Base-by-base conservation (phyloP, 2,888 invertebrate genomes). In the Blastobasis lacticolella region DNA sequence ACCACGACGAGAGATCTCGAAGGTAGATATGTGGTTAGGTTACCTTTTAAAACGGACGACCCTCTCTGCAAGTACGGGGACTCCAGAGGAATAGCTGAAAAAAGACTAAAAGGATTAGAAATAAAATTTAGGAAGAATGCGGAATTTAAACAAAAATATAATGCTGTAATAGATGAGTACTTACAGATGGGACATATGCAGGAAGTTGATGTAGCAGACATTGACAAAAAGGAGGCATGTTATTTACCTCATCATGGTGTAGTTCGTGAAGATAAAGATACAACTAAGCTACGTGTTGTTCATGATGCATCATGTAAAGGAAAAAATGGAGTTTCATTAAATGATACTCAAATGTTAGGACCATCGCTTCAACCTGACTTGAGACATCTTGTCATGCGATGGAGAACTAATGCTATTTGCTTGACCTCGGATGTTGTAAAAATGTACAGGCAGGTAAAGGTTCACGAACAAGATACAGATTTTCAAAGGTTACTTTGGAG, bases 381-480 rank as follows among this genome's bases (percentile, higher is more conserved):
- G 46, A 55, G 67, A 38, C 59, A 62, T 36, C 51, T 71, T 5
- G 46, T 69, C 5, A 54, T 64, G 53, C 49, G 62, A 7, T 69
- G 69, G 63, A 48, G 67, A 38, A 41, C 7, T 0, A 48, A 63
- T 48, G 54, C 51, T 0, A 53, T 67, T 0, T 60, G 57, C 36
- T 45, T 71, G 1, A 57, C 59, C 1, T 62, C 66, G 0, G 69
- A 67, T 45, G 58, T 71, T 7, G 49, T 60, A 6, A 67, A 73
- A 54, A 73, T 74, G 69, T 74, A 67, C 44, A 49, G 68, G 0
- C 63, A 67, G 49, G 60, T n/a, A n/a, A n/a, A n/a, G n/a, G n/a
- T n/a, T n/a, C n/a, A n/a, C n/a, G n/a, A n/a, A n/a, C n/a, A n/a
- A 1, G 61, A 73, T 49, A 38, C 56, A 5, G 57, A 62, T 23